Evolutionary conservation across 1,140 invertebrate genomes (phyloP).

Genomic region (Bacillus rossius): DNA sequence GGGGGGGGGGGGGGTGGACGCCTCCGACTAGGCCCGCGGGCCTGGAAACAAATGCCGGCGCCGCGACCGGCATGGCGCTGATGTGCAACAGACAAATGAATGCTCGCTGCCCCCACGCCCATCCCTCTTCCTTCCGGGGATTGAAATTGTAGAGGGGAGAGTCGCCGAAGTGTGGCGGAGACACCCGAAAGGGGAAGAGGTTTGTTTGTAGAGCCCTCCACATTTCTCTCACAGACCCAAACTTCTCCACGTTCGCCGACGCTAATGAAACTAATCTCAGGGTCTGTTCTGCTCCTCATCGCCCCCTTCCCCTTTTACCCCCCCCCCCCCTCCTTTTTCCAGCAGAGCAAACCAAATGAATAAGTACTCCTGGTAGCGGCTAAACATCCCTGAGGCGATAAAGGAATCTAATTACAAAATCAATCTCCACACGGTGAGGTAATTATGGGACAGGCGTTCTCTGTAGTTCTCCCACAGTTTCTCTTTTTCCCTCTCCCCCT

Average conservation of each 20-base stretch:
- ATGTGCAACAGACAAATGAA: slow-evolving; percentile 6
- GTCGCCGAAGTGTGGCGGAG: background rate
- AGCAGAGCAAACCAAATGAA: slow-evolving; percentile 10
- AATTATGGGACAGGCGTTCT: slow-evolving; percentile 4
- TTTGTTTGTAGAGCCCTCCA: too few species aligned
- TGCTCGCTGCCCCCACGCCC: background rate
- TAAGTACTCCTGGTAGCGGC: slow-evolving; percentile 3
- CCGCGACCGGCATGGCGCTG: slow-evolving; percentile 3
- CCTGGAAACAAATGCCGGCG: background rate
- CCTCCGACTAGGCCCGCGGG: too few species aligned
- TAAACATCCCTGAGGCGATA: slow-evolving; percentile 12
- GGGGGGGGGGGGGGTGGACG: too few species aligned
- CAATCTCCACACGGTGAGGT: slow-evolving; percentile 8
- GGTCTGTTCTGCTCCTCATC: background rate
- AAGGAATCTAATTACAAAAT: slow-evolving; percentile 15
- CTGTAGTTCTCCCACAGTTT: too few species aligned
- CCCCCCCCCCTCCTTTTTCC: too few species aligned
- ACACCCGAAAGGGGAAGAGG: background rate
- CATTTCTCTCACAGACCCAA: background rate
- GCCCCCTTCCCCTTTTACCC: background rate
- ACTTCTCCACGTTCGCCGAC: background rate
- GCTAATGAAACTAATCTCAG: slow-evolving; percentile 11
- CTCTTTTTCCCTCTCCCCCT: too few species aligned
- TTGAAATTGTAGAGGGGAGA: background rate
- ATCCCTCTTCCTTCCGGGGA: background rate